Conservation (phyloP, 30 jellyfish, hydroid and myxozoan genomes). For the Aurelia aurita complex sp. Pacific region DNA sequence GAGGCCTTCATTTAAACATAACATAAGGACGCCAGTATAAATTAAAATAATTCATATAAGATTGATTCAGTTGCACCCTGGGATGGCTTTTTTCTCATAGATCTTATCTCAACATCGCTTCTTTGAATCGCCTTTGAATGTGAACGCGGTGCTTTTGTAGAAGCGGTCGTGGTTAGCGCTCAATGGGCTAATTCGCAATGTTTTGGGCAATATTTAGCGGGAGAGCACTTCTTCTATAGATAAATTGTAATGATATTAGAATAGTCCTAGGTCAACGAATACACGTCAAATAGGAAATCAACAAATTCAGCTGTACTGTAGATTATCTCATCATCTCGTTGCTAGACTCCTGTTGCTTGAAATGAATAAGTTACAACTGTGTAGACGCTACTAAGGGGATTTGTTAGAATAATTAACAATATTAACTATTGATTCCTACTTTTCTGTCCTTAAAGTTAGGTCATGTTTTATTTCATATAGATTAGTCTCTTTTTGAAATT, state of each 20-base stretch:
- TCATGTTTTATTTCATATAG: slow-evolving; percentile 24
- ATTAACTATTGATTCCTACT: slow-evolving; percentile 33
- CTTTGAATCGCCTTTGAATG: slow-evolving; percentile 43
- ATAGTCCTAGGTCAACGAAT: slow-evolving; percentile 55
- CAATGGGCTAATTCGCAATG: slow-evolving; percentile 36
- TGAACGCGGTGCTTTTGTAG: slow-evolving; percentile 53
- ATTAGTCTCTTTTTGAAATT: too few species aligned
- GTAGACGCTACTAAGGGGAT: slow-evolving; percentile 67
- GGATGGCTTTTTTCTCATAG: slow-evolving; percentile 56
- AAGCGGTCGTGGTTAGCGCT: slow-evolving; percentile 57
- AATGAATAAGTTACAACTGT: slow-evolving; percentile 36
- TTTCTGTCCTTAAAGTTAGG: slow-evolving; percentile 31
- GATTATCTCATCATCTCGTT: slow-evolving; percentile 66
- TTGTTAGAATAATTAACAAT: slow-evolving; percentile 64
- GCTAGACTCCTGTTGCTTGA: slow-evolving; percentile 56
- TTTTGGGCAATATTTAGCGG: slow-evolving; percentile 71
- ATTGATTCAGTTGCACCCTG: slow-evolving; percentile 67
- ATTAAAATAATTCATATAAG: slow-evolving; percentile 27
- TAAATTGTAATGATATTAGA: slow-evolving; percentile 59
- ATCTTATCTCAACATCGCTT: slow-evolving; percentile 50
- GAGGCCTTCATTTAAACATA: slow-evolving; percentile 1
- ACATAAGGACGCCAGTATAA: slow-evolving; percentile 54
- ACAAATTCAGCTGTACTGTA: slow-evolving; percentile 41
- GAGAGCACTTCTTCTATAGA: slow-evolving; percentile 48
- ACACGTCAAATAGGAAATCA: slow-evolving; percentile 9